A percentile compares a stretch with the other conserved stretches of the same genome.
These are phyloP conservation scores for Melanogrammus aeglefinus DNA, from an alignment of 2,797 vertebrate species.

Conservation along the genomic window DNA sequence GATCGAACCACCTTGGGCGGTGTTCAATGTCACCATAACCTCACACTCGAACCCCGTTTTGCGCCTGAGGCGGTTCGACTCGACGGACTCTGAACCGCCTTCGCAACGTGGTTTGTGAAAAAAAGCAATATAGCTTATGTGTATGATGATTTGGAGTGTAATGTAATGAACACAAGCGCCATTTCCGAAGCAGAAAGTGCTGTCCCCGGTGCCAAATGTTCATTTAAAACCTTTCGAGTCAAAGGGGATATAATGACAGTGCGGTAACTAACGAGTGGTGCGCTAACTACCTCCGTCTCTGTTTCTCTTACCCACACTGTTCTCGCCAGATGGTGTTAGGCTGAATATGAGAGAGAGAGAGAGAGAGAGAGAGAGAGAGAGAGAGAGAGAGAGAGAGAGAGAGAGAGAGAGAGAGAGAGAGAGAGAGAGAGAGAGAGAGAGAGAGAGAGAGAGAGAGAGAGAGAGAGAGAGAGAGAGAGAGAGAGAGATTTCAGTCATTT, in stretches of 20 bases:
- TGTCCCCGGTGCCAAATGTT: neutral
- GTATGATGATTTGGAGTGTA: neutral
- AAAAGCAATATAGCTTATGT: neutral
- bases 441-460: too few relatives aligned
- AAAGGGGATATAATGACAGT: conserved; percentile 45
- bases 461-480: too few relatives aligned
- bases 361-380: neutral
- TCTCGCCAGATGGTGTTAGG: conserved; percentile 61
- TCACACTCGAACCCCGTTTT: conserved; percentile 16
- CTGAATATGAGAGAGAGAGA: conserved; percentile 11
- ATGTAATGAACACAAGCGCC: neutral
- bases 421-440: too few relatives aligned
- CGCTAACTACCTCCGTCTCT: conserved; percentile 44
- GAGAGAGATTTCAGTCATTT: conserved; percentile 35
- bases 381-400: conserved; percentile 5
- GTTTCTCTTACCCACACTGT: conserved; percentile 33
- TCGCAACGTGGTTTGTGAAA: neutral
- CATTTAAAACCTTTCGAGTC: conserved; percentile 8
- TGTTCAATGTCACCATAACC: conserved; percentile 43
- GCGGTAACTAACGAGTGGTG: conserved; percentile 48
- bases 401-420: neutral
- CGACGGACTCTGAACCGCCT: neutral
- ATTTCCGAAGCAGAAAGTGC: neutral
- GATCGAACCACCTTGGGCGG: conserved; percentile 43
- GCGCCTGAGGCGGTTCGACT: neutral